Base-by-base conservation (phyloP, 2,888 invertebrate genomes). In the Diogma glabrata region DNA sequence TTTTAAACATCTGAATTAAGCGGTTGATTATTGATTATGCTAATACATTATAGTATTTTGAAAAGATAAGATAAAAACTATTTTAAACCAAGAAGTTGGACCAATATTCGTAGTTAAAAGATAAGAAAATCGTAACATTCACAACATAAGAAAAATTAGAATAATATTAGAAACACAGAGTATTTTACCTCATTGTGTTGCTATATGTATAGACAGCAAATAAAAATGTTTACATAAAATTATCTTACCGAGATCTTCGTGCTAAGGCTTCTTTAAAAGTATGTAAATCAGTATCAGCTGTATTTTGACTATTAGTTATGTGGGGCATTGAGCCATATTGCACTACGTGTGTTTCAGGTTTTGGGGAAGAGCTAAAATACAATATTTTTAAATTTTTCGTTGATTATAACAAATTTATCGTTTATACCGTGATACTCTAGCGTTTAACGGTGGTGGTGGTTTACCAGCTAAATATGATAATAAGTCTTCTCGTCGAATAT, bases 201-300 rank as follows among this genome's bases (percentile, higher is more conserved):
- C n/a, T n/a, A n/a, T n/a, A n/a, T n/a, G n/a, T n/a, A n/a, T n/a
- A n/a, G n/a, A n/a, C n/a, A n/a, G n/a, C n/a, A n/a, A n/a, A n/a
- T n/a, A n/a, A n/a, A n/a, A n/a, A n/a, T n/a, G n/a, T n/a, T n/a
- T n/a, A n/a, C n/a, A n/a, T n/a, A 36, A 36, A 36, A 7, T 12
- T 10, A 36, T 8, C 22, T 51, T 57, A 67, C 67, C 67, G 64
- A 57, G 72, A 67, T 59, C 74, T 71, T 57, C 77, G 68, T 51
- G 82, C 80, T 60, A 84, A 75, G 53, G 85, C 84, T 71, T 86
- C 84, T 64, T 82, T 75, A 65, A 86, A 85, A 57, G 83, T 82
- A 61, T 81, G 79, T 60, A 85, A 71, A 63, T 84, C 81, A 52
- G 62, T 59, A 63, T 84, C 81, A 53, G 62, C 59, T 59, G 65